Conservation (phyloP, 2,888 invertebrate genomes). For the Coremacera marginata region DNA sequence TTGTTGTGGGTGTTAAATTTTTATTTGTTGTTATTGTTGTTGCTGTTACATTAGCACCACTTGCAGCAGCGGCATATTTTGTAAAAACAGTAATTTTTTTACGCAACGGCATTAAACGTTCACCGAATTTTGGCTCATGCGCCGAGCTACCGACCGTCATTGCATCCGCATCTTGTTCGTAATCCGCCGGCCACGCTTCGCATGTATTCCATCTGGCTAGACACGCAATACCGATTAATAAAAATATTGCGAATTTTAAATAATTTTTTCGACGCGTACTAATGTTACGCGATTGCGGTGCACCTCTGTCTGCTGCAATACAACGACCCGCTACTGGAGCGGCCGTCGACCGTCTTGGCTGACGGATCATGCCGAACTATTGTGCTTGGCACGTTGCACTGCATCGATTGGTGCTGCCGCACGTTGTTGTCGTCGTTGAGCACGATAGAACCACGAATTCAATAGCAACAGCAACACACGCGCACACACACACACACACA, state of each 20-base stretch:
- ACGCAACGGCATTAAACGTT: constrained; percentile 61
- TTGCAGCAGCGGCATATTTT: constrained; percentile 39
- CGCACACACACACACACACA: not conserved
- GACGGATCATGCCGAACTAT: constrained; percentile 66
- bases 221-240: not conserved
- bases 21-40: constrained; percentile 35
- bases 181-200: constrained; percentile 30
- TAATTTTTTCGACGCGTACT: constrained; percentile 20
- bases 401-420: constrained; percentile 40
- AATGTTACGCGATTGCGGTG: not conserved
- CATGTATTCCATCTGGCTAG: too few relatives aligned
- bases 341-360: constrained; percentile 61
- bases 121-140: constrained; percentile 62
- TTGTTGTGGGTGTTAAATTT: constrained; percentile 40
- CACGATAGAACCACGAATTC: constrained; percentile 25
- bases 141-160: constrained; percentile 48
- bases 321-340: constrained; percentile 39
- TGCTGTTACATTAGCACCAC: constrained; percentile 36
- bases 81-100: constrained; percentile 52
- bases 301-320: constrained; percentile 31
- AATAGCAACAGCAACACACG: constrained; percentile 6
- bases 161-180: constrained; percentile 43
- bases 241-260: not conserved
- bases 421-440: not conserved
- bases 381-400: constrained; percentile 42